A percentile compares a stretch with the other conserved stretches of the same genome.
These are phyloP conservation scores for Capreolus pygargus DNA, from an alignment of 2,113 vertebrate species.

Conservation along the genomic window DNA sequence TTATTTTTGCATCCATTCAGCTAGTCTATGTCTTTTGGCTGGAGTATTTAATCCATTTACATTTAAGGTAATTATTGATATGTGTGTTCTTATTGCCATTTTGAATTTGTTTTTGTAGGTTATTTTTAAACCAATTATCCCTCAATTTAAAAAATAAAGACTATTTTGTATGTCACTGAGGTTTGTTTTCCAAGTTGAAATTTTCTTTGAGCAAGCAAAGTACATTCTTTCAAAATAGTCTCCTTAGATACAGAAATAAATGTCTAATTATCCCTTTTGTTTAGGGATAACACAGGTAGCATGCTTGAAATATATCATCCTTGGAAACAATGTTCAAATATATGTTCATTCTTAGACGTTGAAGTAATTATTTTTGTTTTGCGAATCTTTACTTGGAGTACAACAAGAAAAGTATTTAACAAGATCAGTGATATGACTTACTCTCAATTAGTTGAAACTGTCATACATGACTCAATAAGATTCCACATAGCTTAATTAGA, in stretches of 20 bases:
- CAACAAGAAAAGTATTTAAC: neutral
- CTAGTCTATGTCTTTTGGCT: neutral
- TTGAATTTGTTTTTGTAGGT: neutral
- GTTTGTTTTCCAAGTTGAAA: neutral
- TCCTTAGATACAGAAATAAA: neutral
- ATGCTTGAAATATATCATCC: neutral
- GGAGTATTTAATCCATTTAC: neutral
- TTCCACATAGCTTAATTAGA: neutral
- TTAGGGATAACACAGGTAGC: neutral
- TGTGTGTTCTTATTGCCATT: neutral
- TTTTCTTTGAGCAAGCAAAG: neutral
- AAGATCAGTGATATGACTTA: neutral
- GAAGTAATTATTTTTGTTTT: neutral
- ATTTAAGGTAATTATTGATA: neutral
- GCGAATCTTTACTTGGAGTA: neutral
- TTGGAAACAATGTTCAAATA: neutral
- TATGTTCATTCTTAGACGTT: neutral
- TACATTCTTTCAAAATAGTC: neutral
- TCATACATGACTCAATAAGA: neutral
- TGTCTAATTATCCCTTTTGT: neutral
- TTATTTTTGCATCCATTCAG: neutral
- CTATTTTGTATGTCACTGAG: neutral
- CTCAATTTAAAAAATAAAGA: neutral
- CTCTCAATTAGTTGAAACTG: neutral
- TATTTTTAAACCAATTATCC: neutral